Base-by-base conservation (phyloP, 2,113 vertebrate genomes). In the Okapia johnstoni region DNA sequence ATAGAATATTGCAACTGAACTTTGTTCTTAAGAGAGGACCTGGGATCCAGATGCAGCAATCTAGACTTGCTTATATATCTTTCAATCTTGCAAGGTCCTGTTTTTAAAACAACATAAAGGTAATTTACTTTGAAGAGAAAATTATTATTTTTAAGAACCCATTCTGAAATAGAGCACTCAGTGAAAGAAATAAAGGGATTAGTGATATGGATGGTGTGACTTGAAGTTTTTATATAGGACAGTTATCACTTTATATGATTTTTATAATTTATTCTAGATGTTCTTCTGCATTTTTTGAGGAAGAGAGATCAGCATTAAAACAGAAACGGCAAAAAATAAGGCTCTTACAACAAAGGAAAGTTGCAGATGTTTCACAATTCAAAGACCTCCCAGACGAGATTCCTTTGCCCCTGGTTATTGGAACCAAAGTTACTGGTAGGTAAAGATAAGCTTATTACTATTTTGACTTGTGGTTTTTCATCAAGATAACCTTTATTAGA, bases 321-420 rank as follows among this genome's bases (percentile, higher is more conserved):
- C 99, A 99, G 98, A 99, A 99, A 97, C 98, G 99, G 76, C 99
- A 99, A 97, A 99, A 99, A 98, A 99, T 99, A 98, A 99, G 99
- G 23, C 99, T 99, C 63, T 95, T 99, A 97, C 99, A 99, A 98
- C 99, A 99, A 97, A 98, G 99, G 87, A 99, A 99, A 96, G 99
- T 99, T 94, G 99, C 99, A 26, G 99, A 99, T 77, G 99, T 99
- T 96, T 99, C 99, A 5, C 99, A 99, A 85, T 99, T 99, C 98
- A 99, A 99, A 99, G 99, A 99, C 97, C 99, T 99, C 96, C 99
- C 99, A 33, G 99, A 99, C 88, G 99, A 99, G 98, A 99, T 99
- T 97, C 99, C 99, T 46, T 98, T 99, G 66, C 99, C 99, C 0
- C 98, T 99, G 98, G 99, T 99, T 97, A 99, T 99, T 98, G 99